Percentiles rank a stretch among this genome's conserved stretches.
phyloP scores from a whole-genome alignment of 2,888 invertebrate species.

The Leptinotarsa haldemani region DNA sequence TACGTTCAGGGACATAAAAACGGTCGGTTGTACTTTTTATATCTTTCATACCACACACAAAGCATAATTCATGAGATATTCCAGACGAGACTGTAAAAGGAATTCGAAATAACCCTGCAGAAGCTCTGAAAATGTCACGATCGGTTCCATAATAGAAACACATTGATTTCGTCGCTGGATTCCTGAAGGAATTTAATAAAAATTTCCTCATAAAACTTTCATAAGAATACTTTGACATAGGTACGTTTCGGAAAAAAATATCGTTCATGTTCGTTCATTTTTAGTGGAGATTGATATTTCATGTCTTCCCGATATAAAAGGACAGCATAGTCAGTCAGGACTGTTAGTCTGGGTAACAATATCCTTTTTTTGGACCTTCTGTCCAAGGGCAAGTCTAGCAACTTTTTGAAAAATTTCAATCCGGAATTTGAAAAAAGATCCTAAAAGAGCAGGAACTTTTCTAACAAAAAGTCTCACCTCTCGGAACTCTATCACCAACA shows the following conservation, averaged over 20 bases:
- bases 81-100: background rate
- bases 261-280: background rate
- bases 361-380: too few species aligned
- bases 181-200: background rate
- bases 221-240: background rate
- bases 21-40: background rate
- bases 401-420: too few species aligned
- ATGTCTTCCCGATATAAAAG: background rate
- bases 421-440: too few species aligned
- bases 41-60: background rate
- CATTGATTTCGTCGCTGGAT: background rate
- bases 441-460: too few species aligned
- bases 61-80: background rate
- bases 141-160: constrained; percentile 22
- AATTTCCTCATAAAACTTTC: background rate
- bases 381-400: too few species aligned
- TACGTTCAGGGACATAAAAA: background rate
- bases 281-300: background rate
- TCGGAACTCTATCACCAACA: too few species aligned
- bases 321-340: background rate
- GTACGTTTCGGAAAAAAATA: background rate
- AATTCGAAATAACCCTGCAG: background rate
- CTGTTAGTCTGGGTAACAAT: too few species aligned
- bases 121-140: background rate
- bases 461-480: too few species aligned